Evolutionary conservation across 2,113 vertebrate genomes (phyloP).

Genomic region (Triplophysa tibetana): DNA sequence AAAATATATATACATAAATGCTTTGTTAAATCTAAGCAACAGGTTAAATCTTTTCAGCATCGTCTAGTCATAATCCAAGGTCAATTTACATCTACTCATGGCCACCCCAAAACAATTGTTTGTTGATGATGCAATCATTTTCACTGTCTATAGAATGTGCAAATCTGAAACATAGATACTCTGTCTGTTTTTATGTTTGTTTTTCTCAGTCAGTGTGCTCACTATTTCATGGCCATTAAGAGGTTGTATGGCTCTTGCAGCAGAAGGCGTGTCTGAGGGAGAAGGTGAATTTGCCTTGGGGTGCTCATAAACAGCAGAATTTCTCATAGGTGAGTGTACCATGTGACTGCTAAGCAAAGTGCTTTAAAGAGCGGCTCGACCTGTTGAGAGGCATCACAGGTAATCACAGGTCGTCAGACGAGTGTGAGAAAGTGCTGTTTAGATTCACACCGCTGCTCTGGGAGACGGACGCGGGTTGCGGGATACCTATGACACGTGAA

Average conservation of each 20-base stretch:
- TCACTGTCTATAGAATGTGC: not conserved
- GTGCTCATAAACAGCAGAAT: slow-evolving; percentile 59
- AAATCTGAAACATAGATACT: not conserved
- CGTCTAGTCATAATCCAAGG: not conserved
- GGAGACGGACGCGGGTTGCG: not conserved
- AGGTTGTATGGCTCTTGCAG: slow-evolving; percentile 10
- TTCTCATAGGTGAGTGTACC: slow-evolving; percentile 60
- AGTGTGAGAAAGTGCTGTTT: slow-evolving; percentile 57
- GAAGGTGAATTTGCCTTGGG: slow-evolving; percentile 61
- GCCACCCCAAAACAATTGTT: not conserved
- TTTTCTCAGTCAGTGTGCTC: not conserved
- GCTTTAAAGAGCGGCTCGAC: slow-evolving; percentile 53
- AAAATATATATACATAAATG: too few species aligned
- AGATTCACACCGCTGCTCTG: slow-evolving; percentile 58
- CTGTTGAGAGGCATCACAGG: slow-evolving; percentile 59
- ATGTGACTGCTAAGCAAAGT: slow-evolving; percentile 67
- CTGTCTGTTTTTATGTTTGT: slow-evolving; percentile 14
- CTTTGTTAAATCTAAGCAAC: not conserved
- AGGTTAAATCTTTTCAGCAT: not conserved
- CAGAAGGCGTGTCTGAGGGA: slow-evolving; percentile 63
- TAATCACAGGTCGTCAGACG: slow-evolving; percentile 63
- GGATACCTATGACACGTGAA: slow-evolving; percentile 1
- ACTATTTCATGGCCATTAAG: slow-evolving; percentile 12
- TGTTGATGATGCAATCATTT: not conserved
- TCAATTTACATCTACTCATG: not conserved